Evolutionary conservation across 1,140 invertebrate genomes (phyloP).

Genomic region (Trichogramma pretiosum): DNA sequence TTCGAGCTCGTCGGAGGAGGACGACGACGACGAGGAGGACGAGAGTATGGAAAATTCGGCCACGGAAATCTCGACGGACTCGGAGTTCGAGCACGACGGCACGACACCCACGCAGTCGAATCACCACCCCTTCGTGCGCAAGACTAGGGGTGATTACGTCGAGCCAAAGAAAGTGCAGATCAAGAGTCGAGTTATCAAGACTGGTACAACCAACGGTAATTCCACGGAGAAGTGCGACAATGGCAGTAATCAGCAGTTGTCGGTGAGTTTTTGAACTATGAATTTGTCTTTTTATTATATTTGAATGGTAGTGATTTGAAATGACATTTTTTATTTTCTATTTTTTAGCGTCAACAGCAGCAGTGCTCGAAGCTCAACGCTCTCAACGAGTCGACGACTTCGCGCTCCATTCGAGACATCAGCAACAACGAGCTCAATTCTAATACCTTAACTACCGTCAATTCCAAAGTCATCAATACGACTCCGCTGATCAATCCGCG

Average conservation of each 20-base stretch:
- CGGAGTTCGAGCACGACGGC: constrained; percentile 78
- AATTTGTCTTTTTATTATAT: constrained; percentile 2
- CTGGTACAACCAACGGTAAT: constrained; percentile 37
- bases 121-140: constrained; percentile 49
- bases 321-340: not conserved
- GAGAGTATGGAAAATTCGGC: constrained; percentile 68
- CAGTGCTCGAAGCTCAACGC: constrained; percentile 44
- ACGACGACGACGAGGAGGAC: constrained; percentile 54
- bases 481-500: constrained; percentile 46
- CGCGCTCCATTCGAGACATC: not conserved
- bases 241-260: not conserved
- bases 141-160: constrained; percentile 41
- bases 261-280: constrained; percentile 12
- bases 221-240: constrained; percentile 16
- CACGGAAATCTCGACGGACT: constrained; percentile 84
- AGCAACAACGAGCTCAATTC: not conserved
- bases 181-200: constrained; percentile 37
- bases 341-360: constrained; percentile 4
- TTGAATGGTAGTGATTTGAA: constrained; percentile 8
- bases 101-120: constrained; percentile 58
- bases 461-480: not conserved
- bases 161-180: constrained; percentile 56
- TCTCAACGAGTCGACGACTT: constrained; percentile 13
- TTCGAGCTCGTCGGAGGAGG: constrained; percentile 59
- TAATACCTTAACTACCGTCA: not conserved